Evolutionary conservation across 2,888 invertebrate species (phyloP).

Genomic region (Aleiodes alternator): DNA sequence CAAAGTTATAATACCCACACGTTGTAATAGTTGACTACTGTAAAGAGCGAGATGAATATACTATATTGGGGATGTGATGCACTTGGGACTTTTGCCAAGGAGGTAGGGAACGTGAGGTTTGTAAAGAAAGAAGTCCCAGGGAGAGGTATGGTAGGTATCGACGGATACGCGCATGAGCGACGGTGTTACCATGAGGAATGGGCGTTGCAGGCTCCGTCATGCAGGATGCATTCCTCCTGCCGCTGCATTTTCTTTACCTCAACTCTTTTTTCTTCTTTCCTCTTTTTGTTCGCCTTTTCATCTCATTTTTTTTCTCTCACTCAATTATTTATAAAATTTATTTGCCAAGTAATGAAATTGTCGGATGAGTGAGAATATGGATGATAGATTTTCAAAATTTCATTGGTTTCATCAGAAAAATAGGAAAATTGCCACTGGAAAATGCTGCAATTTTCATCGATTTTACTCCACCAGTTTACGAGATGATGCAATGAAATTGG

Average conservation of each 20-base stretch:
- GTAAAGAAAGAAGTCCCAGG: constrained; percentile 9
- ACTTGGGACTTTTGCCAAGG: constrained; percentile 38
- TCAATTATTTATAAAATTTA: not conserved
- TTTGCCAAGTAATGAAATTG: too few relatives aligned
- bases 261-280: constrained; percentile 10
- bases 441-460: too few relatives aligned
- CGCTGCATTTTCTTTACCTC: constrained; percentile 18
- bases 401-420: too few relatives aligned
- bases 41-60: not conserved
- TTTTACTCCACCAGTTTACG: too few relatives aligned
- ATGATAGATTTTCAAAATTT: too few relatives aligned
- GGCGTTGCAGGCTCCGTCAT: constrained; percentile 43
- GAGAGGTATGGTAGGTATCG: constrained; percentile 17
- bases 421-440: too few relatives aligned
- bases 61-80: constrained; percentile 26
- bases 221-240: constrained; percentile 42
- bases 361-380: too few relatives aligned
- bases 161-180: constrained; percentile 47
- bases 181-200: constrained; percentile 50
- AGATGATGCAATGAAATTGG: too few relatives aligned
- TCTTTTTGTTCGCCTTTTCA: not conserved
- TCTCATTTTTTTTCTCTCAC: constrained; percentile 20
- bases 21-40: not conserved
- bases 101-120: constrained; percentile 6
- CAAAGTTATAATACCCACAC: constrained; percentile 18